phyloP scores from a whole-genome alignment of 2,113 vertebrate species.

The Pionites leucogaster region DNA sequence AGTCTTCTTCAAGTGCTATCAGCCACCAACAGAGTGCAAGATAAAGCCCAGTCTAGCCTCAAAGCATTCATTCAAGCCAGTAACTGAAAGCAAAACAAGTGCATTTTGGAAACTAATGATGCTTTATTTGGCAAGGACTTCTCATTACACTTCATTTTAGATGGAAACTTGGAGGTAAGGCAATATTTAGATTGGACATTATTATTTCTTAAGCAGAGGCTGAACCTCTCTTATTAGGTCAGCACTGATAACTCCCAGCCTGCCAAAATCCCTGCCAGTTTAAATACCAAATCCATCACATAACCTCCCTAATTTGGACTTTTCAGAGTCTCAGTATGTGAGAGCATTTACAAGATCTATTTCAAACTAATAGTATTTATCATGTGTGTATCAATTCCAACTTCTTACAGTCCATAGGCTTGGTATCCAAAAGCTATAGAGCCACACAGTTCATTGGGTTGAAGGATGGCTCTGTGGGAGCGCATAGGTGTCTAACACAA shows the following conservation, averaged over 20 bases:
- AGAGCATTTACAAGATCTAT: background rate
- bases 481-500: background rate
- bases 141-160: constrained; percentile 1
- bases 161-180: constrained; percentile 17
- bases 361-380: background rate
- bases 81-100: constrained; percentile 8
- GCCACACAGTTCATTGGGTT: background rate
- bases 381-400: background rate
- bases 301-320: background rate
- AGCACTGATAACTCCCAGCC: background rate
- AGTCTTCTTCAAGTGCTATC: background rate
- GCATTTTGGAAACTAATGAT: constrained; percentile 5
- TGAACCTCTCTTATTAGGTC: background rate
- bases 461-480: background rate
- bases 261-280: background rate
- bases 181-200: background rate
- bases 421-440: background rate
- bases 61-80: background rate
- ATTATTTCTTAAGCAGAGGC: background rate
- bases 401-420: background rate
- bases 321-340: background rate
- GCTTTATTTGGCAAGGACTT: constrained; percentile 42
- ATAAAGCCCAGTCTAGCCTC: background rate
- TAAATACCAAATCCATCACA: constrained; percentile 11
- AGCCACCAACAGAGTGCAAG: background rate